Conservation (phyloP, 2,113 vertebrate genomes). For the Circaetus gallicus region DNA sequence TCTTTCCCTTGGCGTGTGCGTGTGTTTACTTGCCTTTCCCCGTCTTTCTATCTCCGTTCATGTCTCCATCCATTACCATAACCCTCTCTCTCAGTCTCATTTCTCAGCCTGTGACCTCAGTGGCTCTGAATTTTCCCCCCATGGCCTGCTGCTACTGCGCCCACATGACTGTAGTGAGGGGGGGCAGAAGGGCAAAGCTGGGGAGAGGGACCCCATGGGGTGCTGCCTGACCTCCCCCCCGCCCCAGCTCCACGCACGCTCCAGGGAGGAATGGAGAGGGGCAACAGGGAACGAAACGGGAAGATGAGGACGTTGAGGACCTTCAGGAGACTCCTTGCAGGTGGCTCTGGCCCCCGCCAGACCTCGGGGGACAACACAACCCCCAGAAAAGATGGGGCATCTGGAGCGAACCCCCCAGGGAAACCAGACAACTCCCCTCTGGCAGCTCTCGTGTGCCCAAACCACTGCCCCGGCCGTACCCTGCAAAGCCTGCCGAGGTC, state of each 20-base stretch:
- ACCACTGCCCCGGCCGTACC: accelerated
- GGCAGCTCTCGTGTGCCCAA: background rate
- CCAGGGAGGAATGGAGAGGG: background rate
- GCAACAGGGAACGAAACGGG: background rate
- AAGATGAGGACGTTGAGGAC: background rate
- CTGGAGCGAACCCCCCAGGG: background rate
- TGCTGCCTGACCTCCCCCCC: background rate
- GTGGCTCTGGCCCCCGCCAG: background rate
- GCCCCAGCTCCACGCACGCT: accelerated
- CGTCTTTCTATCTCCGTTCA: background rate
- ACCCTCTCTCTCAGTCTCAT: background rate
- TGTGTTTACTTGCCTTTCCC: background rate
- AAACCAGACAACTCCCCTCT: background rate
- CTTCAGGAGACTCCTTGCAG: background rate
- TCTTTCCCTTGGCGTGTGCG: background rate
- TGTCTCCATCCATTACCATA: background rate
- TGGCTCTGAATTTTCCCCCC: background rate
- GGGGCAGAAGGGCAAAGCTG: background rate
- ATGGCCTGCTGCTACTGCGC: accelerated
- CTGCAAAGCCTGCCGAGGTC: background rate
- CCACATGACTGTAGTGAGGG: background rate
- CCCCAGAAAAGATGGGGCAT: background rate
- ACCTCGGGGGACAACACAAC: background rate
- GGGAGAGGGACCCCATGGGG: background rate
- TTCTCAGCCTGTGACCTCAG: background rate